Conservation (phyloP, 2,113 vertebrate genomes). For the Cichladusa arquata region DNA sequence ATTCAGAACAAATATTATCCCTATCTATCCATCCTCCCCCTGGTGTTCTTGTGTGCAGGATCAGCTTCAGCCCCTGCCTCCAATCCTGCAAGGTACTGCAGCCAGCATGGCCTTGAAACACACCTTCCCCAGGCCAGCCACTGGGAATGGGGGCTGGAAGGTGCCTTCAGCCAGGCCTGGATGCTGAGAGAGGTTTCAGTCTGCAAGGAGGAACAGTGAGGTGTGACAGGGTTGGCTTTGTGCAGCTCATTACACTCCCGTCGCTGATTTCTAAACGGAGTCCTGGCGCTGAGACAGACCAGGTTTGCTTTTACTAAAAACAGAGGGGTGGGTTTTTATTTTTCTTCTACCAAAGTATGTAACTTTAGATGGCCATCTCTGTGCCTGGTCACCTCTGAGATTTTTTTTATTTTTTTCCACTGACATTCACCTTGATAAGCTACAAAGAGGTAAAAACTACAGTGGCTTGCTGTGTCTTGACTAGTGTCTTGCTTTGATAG, state of each 20-base stretch:
- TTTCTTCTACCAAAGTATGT: neutral
- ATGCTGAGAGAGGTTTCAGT: neutral
- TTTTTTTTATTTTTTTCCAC: neutral
- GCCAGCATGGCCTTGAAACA: neutral
- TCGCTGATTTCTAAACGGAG: neutral
- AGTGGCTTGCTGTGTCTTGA: neutral
- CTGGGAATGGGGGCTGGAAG: neutral
- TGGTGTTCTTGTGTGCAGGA: neutral
- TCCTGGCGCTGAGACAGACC: neutral
- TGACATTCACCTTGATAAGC: constrained; percentile 29
- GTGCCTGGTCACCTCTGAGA: constrained; percentile 15
- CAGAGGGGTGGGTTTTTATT: constrained; percentile 4
- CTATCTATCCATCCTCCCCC: neutral
- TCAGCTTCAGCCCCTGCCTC: neutral
- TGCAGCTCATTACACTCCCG: neutral
- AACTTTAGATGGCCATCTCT: constrained; percentile 24
- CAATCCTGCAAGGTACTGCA: accelerated
- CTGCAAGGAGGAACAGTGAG: accelerated
- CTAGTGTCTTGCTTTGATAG: constrained; percentile 29
- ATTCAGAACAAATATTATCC: neutral
- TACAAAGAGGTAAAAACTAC: constrained; percentile 23
- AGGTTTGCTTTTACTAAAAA: constrained; percentile 46
- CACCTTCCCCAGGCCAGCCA: neutral
- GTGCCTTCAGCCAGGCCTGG: neutral
- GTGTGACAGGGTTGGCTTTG: neutral